Evolutionary conservation across 2,797 vertebrate genomes (phyloP).

Genomic region (Schizothorax lantsangensis): DNA sequence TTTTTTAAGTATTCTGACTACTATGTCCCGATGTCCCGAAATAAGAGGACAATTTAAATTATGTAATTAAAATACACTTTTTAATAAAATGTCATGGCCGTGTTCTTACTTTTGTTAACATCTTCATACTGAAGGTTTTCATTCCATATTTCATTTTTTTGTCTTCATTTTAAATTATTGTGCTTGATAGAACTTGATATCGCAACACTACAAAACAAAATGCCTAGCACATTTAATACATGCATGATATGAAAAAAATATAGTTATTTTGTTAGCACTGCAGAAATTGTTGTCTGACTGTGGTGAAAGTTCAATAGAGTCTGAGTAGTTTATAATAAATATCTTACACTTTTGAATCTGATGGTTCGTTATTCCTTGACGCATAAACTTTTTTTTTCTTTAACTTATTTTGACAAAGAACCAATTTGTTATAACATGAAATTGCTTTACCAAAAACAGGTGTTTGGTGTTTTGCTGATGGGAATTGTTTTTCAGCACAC

Average conservation of each 20-base stretch:
- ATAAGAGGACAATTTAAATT: neutral
- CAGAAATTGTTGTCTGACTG: neutral
- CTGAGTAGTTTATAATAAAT: neutral
- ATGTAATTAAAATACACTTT: neutral
- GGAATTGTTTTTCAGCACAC: neutral
- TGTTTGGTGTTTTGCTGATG: neutral
- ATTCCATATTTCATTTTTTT: neutral
- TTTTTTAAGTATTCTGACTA: neutral
- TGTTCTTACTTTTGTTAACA: too few species aligned
- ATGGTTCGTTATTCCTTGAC: neutral
- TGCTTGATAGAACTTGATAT: neutral
- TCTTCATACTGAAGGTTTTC: neutral
- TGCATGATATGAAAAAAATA: neutral
- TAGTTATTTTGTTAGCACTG: neutral
- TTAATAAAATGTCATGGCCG: neutral
- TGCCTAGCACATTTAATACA: neutral
- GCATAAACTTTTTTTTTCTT: neutral
- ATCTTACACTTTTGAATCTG: neutral
- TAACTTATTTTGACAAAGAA: neutral
- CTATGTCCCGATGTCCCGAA: neutral
- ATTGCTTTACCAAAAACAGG: neutral
- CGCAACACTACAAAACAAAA: neutral
- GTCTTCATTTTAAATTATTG: neutral
- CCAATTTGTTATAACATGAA: neutral
- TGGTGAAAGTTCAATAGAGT: neutral